These are phyloP conservation scores for Sinocyclocheilus rhinocerous DNA, from an alignment of 2,113 vertebrate species.

Conservation along the genomic window DNA sequence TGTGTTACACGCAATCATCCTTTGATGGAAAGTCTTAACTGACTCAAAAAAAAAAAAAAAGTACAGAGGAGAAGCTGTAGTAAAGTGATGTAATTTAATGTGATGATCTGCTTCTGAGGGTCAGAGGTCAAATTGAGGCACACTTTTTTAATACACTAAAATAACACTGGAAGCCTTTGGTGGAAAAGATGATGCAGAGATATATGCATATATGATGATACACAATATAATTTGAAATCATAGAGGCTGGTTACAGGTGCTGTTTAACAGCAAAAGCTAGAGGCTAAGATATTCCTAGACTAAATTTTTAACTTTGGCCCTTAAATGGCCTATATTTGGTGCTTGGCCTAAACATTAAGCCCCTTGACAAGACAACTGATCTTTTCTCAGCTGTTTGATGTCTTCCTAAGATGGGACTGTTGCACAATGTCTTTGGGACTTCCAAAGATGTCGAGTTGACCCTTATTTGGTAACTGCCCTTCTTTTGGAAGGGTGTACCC, in stretches of 20 bases:
- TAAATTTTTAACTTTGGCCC: not conserved
- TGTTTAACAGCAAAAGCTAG: not conserved
- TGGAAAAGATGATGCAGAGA: not conserved
- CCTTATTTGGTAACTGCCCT: not conserved
- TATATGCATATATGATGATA: not conserved
- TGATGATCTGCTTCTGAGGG: slow-evolving; percentile 68
- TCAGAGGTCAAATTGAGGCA: slow-evolving; percentile 65
- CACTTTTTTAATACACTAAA: slow-evolving; percentile 51
- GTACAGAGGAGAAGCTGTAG: slow-evolving; percentile 36
- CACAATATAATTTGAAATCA: not conserved
- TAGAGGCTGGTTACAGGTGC: not conserved
- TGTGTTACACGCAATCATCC: slow-evolving; percentile 54
- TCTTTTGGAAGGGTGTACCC: too few species aligned
- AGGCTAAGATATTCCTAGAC: not conserved
- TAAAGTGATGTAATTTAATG: slow-evolving; percentile 65
- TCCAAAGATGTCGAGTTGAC: not conserved
- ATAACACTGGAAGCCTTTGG: not conserved
- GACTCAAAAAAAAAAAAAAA: slow-evolving; percentile 37
- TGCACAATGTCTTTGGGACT: not conserved
- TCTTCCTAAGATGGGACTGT: not conserved
- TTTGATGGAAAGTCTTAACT: slow-evolving; percentile 67
- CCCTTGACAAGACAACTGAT: not conserved
- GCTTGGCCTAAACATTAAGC: not conserved
- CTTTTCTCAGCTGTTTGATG: not conserved
- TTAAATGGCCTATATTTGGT: not conserved